Percentiles rank a stretch among this genome's conserved stretches.
phyloP scores from a whole-genome alignment of 2,888 invertebrate species.

The Mythimna vitellina region DNA sequence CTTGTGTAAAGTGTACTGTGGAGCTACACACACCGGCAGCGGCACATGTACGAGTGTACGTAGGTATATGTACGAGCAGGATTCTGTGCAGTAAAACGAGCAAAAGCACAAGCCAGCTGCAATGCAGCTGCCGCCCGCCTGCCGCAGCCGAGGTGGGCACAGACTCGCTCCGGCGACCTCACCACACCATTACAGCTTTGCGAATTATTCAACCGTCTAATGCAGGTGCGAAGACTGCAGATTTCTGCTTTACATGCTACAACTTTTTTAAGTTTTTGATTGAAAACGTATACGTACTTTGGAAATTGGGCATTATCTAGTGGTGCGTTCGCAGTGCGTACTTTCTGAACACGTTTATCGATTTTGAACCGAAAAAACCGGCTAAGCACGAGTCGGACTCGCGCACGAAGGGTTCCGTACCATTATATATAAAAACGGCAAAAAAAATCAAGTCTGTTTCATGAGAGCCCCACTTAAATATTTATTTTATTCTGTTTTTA shows the following conservation, averaged over 20 bases:
- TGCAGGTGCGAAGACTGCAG: conserved; percentile 66
- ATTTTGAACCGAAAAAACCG: not conserved
- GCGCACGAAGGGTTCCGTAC: too few relatives aligned
- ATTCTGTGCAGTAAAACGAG: conserved; percentile 82
- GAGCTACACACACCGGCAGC: conserved; percentile 6
- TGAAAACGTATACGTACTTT: conserved; percentile 11
- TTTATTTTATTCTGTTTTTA: too few relatives aligned
- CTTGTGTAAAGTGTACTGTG: conserved; percentile 18
- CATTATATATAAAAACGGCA: too few relatives aligned
- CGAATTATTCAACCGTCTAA: conserved; percentile 79
- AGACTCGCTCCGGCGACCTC: conserved; percentile 59
- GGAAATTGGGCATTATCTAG: not conserved
- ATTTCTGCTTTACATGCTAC: conserved; percentile 15
- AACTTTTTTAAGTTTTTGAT: not conserved
- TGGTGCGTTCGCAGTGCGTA: conserved; percentile 15
- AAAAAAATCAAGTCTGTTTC: too few relatives aligned
- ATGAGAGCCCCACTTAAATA: too few relatives aligned
- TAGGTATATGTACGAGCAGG: conserved; percentile 39
- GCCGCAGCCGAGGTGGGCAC: conserved; percentile 59
- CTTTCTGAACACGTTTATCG: conserved; percentile 10
- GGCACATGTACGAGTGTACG: conserved; percentile 33
- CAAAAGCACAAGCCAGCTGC: conserved; percentile 86
- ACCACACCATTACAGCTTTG: conserved; percentile 67
- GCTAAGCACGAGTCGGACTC: too few relatives aligned
- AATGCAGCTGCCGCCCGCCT: conserved; percentile 82